Percentiles rank a stretch among this genome's conserved stretches.
phyloP scores from a whole-genome alignment of 2,113 vertebrate species.

The Aegithalos caudatus region DNA sequence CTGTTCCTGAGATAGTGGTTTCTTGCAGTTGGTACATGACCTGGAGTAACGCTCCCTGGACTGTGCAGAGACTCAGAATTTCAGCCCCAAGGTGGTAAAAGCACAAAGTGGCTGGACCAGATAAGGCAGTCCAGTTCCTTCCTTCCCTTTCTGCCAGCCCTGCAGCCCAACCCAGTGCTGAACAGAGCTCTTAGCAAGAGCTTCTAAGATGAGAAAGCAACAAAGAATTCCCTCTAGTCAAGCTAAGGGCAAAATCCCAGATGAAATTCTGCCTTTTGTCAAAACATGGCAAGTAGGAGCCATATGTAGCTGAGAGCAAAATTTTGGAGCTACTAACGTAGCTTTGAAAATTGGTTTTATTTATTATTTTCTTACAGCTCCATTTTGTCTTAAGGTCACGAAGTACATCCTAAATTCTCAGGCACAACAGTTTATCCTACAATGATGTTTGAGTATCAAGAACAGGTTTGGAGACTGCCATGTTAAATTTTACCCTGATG shows the following conservation, averaged over 20 bases:
- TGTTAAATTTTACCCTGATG: not conserved
- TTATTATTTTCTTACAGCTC: not conserved
- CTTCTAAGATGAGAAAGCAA: not conserved
- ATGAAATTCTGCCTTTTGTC: not conserved
- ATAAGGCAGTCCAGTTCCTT: slow-evolving; percentile 36
- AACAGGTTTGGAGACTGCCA: not conserved
- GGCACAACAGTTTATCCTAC: not conserved
- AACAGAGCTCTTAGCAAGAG: not conserved
- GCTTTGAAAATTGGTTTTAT: not conserved
- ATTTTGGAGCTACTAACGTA: not conserved
- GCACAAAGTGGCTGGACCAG: not conserved
- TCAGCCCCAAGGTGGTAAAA: not conserved
- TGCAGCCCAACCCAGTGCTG: not conserved
- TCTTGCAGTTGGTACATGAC: not conserved
- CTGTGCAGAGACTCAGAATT: not conserved
- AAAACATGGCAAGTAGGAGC: not conserved
- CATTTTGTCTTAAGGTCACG: not conserved
- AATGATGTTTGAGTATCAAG: not conserved
- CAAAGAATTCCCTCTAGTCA: not conserved
- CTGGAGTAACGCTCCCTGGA: not conserved
- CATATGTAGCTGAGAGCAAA: not conserved
- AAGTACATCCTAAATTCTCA: not conserved
- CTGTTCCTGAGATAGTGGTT: not conserved
- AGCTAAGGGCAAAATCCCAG: not conserved
- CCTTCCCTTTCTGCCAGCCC: not conserved